These are phyloP conservation scores for Gari tellinella DNA, from an alignment of 2,888 invertebrate species.

Conservation along the genomic window DNA sequence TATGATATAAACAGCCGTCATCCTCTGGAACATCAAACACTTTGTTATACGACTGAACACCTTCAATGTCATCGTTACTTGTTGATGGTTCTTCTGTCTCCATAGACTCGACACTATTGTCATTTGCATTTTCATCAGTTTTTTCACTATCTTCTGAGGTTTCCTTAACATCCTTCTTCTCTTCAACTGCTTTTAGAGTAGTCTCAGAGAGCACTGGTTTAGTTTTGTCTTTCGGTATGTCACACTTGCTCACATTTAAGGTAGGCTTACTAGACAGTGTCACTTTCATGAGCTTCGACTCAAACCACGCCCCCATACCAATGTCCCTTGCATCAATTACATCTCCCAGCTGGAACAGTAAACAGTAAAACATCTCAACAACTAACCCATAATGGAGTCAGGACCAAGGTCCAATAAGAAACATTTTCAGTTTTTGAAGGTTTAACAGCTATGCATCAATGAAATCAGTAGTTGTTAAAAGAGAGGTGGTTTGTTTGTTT, in stretches of 20 bases:
- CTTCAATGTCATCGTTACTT: conserved; percentile 13
- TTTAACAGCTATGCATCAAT: no score
- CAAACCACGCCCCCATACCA: conserved; percentile 90
- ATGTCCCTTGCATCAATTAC: conserved; percentile 88
- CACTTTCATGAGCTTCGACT: conserved; percentile 86
- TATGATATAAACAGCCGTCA: conserved; percentile 77
- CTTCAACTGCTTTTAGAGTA: conserved; percentile 5
- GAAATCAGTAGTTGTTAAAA: no score
- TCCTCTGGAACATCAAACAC: conserved; percentile 58
- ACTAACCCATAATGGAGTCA: no score
- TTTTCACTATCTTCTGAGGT: conserved; percentile 29
- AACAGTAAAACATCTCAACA: not conserved
- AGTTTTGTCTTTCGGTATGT: conserved; percentile 16
- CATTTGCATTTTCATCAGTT: conserved; percentile 56
- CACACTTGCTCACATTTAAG: conserved; percentile 2
- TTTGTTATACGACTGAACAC: conserved; percentile 42
- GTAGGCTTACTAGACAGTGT: conserved; percentile 28
- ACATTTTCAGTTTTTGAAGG: no score
- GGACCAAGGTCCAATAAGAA: no score
- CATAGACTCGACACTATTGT: conserved; percentile 45
- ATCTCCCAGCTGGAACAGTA: conserved; percentile 86
- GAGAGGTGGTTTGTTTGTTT: no score
- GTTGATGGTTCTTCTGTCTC: conserved; percentile 44
- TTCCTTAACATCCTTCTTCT: conserved; percentile 17
- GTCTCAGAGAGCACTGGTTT: conserved; percentile 51